These are phyloP conservation scores for Coelinius sp. DNA, from an alignment of 2,888 invertebrate species.

Conservation along the genomic window DNA sequence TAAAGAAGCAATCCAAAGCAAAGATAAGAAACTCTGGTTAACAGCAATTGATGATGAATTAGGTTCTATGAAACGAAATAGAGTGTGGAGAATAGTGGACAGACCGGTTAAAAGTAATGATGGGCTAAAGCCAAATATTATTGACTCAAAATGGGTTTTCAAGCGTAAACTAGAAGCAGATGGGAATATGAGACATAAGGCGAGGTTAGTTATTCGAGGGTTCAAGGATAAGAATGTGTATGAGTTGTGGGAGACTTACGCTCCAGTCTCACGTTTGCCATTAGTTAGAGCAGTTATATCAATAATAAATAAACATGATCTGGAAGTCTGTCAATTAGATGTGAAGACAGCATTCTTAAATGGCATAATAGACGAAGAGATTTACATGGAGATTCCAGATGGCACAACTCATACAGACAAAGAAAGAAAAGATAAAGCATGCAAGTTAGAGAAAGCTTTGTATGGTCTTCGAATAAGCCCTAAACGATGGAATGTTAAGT, in stretches of 20 bases:
- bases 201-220: slow-evolving; percentile 25
- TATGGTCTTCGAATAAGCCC: too few relatives aligned
- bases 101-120: not conserved
- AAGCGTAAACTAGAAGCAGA: too few relatives aligned
- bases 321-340: slow-evolving; percentile 46
- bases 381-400: slow-evolving; percentile 42
- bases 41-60: not conserved
- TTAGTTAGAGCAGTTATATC: slow-evolving; percentile 31
- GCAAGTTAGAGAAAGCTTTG: too few relatives aligned
- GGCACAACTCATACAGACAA: not conserved
- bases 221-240: slow-evolving; percentile 40
- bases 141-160: too few relatives aligned
- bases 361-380: slow-evolving; percentile 40
- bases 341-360: slow-evolving; percentile 48
- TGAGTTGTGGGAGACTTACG: slow-evolving; percentile 27
- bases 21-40: not conserved
- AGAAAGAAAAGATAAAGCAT: not conserved
- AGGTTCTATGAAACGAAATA: not conserved
- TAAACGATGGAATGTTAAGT: too few relatives aligned
- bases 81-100: not conserved
- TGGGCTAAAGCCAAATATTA: not conserved
- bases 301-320: slow-evolving; percentile 4
- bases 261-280: slow-evolving; percentile 37
- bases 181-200: not conserved
- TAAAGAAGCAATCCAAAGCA: slow-evolving; percentile 36